Evolutionary conservation across 2,888 invertebrate species (phyloP).

Genomic region (Drosophila picticornis): DNA sequence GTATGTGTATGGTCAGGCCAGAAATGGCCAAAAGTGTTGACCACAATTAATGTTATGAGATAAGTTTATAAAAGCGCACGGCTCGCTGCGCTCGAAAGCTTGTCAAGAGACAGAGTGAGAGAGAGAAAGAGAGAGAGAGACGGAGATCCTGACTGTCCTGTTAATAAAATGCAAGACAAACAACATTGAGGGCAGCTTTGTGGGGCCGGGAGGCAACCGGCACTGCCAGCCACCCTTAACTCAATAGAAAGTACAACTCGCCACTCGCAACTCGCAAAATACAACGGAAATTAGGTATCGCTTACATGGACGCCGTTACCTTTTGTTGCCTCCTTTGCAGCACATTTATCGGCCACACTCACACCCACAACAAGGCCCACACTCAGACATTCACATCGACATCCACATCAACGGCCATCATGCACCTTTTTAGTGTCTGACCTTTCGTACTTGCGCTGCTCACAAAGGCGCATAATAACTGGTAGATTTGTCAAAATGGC

Average conservation of each 20-base stretch:
- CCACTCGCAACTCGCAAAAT: constrained; percentile 35
- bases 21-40: constrained; percentile 81
- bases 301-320: constrained; percentile 66
- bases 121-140: constrained; percentile 1
- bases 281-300: constrained; percentile 80
- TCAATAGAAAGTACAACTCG: constrained; percentile 8
- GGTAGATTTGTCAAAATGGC: constrained; percentile 76
- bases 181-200: constrained; percentile 6
- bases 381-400: neutral
- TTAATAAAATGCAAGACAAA: constrained; percentile 76
- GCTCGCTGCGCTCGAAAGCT: constrained; percentile 62
- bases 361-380: neutral
- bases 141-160: constrained; percentile 29
- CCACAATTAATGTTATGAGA: constrained; percentile 85
- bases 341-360: constrained; percentile 51
- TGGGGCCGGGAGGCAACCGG: neutral
- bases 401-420: constrained; percentile 60
- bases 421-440: constrained; percentile 65
- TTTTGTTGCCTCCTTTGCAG: constrained; percentile 52
- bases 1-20: constrained; percentile 41
- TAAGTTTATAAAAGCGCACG: constrained; percentile 81
- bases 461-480: constrained; percentile 68
- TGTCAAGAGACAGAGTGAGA: constrained; percentile 36
- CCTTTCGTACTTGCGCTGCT: constrained; percentile 30
- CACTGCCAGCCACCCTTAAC: constrained; percentile 5